Base-by-base conservation (phyloP, 2,888 invertebrate genomes). In the Ypsolopha scabrella region DNA sequence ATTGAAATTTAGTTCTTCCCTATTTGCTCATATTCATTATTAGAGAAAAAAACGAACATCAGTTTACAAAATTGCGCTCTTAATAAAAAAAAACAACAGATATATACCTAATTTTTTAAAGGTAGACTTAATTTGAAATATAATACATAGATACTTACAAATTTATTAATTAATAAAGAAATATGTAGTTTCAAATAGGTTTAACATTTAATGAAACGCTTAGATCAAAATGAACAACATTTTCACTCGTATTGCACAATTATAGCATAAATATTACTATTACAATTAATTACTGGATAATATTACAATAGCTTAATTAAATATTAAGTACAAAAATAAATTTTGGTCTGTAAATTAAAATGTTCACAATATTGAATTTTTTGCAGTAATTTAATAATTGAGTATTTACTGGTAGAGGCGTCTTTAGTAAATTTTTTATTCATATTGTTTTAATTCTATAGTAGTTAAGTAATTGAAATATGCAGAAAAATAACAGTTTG, bases 191-290 rank as follows among this genome's bases (percentile, higher is more conserved):
- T 72, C 67, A 69, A 73, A 72, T 72, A 61, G 62, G 69, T 77
- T 77, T 67, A 63, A 70, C 72, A 72, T 60, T 65, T 69, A 72
- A 74, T 70, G 64, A 74, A 77, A 75, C 75, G 60, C 68, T 66
- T 62, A 61, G 75, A 73, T 70, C 59, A 67, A 75, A 80, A 74
- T 69, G 62, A 80, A 76, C 71, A 76, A 74, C 67, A 59, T 65
- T 69, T 69, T 65, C 72, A 75, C 70, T 72, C 69, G 64, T 86
- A 86, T 86, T 86, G 86, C 86, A 86, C 86, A 75, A 68, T 70
- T 70, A 69, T 72, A 78, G 71, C 74, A 76, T 80, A 76, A 76
- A 78, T 77, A 75, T 72, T 73, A 72, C 64, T 64, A 72, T 41
- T 38, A 70, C 68, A 63, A 65, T 67, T 64, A 63, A 58, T 63